These are phyloP conservation scores for Uromys caudimaculatus DNA, from an alignment of 2,797 vertebrate genomes.

Conservation along the genomic window DNA sequence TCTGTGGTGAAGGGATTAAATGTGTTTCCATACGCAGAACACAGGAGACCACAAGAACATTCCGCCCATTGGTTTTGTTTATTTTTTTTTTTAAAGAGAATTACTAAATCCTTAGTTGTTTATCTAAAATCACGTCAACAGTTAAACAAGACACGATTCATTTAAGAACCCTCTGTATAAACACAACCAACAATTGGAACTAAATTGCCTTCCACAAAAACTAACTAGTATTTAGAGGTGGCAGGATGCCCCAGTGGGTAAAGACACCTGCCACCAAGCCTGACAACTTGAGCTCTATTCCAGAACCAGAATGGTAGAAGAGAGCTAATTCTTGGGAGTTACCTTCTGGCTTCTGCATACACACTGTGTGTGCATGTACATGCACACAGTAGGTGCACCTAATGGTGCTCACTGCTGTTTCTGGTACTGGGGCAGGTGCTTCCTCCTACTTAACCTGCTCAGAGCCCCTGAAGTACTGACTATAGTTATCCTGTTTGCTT, in stretches of 20 bases:
- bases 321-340: background rate
- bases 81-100: constrained; percentile 28
- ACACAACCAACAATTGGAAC: background rate
- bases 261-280: background rate
- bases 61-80: background rate
- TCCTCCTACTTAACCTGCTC: background rate
- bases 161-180: background rate
- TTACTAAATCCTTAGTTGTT: background rate
- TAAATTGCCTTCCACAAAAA: constrained; percentile 21
- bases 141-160: background rate
- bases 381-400: background rate
- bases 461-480: background rate
- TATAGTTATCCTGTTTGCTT: background rate
- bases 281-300: background rate
- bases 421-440: background rate
- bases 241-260: background rate
- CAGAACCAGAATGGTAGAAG: too few species aligned
- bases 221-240: background rate
- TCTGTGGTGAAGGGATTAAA: background rate
- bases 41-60: background rate
- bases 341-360: background rate
- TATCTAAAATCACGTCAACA: background rate
- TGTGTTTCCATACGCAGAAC: background rate
- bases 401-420: background rate
- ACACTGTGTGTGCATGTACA: background rate